A percentile compares a stretch with the other conserved stretches of the same genome.
phyloP scores from a whole-genome alignment of 2,888 invertebrate species.

The Meiosimyza platycephala region DNA sequence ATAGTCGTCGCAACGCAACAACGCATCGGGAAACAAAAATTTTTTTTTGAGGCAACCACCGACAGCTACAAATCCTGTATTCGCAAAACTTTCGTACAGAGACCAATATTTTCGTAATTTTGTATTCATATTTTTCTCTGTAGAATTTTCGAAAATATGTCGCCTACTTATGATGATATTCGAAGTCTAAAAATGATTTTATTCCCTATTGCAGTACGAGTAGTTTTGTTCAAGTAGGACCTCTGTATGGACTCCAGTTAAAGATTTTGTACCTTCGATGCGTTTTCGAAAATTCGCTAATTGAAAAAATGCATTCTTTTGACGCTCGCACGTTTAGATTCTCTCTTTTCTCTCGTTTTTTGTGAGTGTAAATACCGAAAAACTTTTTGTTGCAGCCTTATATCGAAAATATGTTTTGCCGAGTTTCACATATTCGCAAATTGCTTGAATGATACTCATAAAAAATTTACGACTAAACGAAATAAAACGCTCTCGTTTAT shows the following conservation, averaged over 20 bases:
- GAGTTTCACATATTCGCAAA: too few species aligned
- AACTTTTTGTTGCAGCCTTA: too few species aligned
- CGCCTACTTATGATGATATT: too few species aligned
- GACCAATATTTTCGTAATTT: too few species aligned
- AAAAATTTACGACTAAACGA: constrained; percentile 58
- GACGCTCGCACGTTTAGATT: background rate
- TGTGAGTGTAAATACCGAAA: too few species aligned
- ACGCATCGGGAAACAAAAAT: constrained; percentile 26
- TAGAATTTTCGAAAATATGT: too few species aligned
- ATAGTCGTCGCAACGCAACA: constrained; percentile 32
- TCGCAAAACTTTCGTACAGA: constrained; percentile 16
- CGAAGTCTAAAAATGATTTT: too few species aligned
- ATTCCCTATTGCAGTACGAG: too few species aligned
- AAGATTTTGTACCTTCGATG: background rate
- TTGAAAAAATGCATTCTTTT: background rate
- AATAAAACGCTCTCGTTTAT: constrained; percentile 52
- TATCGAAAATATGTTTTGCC: too few species aligned
- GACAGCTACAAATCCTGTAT: constrained; percentile 39
- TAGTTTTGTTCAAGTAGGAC: too few species aligned
- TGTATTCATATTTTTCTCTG: too few species aligned
- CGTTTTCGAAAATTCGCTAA: background rate
- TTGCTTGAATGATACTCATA: constrained; percentile 48
- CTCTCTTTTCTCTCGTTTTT: background rate
- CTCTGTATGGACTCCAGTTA: too few species aligned
- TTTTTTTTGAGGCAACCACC: constrained; percentile 12